Percentiles rank a stretch among this genome's conserved stretches.
These are phyloP conservation scores for Agrochola circellaris DNA, from an alignment of 2,888 invertebrate genomes.

Conservation along the genomic window DNA sequence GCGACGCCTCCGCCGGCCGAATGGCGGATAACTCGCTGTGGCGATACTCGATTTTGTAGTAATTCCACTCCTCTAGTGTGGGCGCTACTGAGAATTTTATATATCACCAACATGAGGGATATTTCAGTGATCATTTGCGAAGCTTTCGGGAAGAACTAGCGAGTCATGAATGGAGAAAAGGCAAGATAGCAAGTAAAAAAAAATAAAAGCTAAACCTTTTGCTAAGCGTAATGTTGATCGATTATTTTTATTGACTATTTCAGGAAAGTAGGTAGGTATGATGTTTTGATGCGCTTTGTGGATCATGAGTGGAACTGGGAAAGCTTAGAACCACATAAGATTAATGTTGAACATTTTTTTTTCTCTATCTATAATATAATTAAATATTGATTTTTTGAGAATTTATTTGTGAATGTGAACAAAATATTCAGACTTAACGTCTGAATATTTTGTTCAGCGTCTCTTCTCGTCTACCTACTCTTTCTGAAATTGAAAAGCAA, in stretches of 20 bases:
- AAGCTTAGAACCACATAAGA: background rate
- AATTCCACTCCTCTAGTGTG: conserved; percentile 32
- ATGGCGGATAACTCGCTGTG: conserved; percentile 76
- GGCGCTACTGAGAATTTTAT: conserved; percentile 70
- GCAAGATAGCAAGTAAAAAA: background rate
- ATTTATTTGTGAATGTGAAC: background rate
- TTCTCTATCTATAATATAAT: no score
- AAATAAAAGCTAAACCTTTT: background rate
- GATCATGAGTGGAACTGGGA: background rate
- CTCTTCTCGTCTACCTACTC: no score
- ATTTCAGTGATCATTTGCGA: conserved; percentile 49
- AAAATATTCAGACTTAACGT: no score
- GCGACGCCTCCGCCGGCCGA: conserved; percentile 76
- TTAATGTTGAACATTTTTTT: no score
- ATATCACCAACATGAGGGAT: conserved; percentile 23
- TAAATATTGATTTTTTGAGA: background rate
- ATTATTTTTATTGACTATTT: background rate
- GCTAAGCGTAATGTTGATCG: background rate
- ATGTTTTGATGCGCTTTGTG: background rate
- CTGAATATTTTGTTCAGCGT: background rate
- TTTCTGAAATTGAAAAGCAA: background rate
- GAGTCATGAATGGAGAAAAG: background rate
- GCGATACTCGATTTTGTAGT: conserved; percentile 75
- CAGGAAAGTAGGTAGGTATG: background rate
- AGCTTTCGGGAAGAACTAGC: conserved; percentile 13